Evolutionary conservation across 2,888 invertebrate genomes (phyloP).

Genomic region (Himalopsyche kuldschensis): DNA sequence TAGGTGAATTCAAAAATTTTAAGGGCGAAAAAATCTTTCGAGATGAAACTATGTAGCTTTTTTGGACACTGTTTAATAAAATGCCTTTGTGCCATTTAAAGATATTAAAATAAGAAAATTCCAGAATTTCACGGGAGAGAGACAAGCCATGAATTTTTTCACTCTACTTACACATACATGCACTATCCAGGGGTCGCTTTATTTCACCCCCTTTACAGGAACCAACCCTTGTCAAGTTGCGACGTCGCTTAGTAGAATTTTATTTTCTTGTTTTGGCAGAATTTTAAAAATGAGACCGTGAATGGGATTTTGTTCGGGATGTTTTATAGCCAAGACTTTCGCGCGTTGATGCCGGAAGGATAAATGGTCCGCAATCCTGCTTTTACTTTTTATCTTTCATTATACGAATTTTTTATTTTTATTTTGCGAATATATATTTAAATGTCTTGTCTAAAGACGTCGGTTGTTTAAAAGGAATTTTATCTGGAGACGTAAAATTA

Average conservation of each 20-base stretch:
- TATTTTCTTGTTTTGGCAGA: constrained; percentile 38
- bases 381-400: not conserved
- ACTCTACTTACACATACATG: constrained; percentile 16
- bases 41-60: not conserved
- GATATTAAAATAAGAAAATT: constrained; percentile 20
- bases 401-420: not conserved
- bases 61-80: not conserved
- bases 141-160: constrained; percentile 28
- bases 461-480: not conserved
- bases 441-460: not conserved
- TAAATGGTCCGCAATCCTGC: not conserved
- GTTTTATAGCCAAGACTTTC: constrained; percentile 25
- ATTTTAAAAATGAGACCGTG: constrained; percentile 35
- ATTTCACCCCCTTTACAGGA: constrained; percentile 29
- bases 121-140: constrained; percentile 16
- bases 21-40: not conserved
- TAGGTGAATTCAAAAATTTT: not conserved
- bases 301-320: constrained; percentile 30
- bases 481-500: not conserved
- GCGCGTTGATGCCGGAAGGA: constrained; percentile 7
- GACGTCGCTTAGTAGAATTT: constrained; percentile 37
- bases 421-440: not conserved
- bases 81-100: constrained; percentile 7
- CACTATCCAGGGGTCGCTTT: constrained; percentile 22
- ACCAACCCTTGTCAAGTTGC: constrained; percentile 36